Conservation (phyloP, 2,797 vertebrate genomes). For the Poecilia wingei region DNA sequence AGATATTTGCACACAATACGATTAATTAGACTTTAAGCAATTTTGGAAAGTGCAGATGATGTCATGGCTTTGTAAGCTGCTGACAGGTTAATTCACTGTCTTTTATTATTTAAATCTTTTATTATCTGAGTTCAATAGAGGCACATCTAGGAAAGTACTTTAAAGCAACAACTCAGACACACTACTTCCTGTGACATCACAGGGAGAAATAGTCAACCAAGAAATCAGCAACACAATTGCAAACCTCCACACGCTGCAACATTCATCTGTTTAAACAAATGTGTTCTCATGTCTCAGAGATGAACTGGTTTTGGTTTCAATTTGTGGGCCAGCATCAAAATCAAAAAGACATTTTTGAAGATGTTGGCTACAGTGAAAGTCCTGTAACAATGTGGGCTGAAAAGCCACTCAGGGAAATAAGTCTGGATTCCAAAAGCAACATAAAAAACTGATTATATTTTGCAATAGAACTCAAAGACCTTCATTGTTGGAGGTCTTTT, state of each 20-base stretch:
- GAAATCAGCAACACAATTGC: too few species aligned
- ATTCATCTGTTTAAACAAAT: not conserved
- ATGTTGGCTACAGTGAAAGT: not conserved
- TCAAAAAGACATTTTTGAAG: not conserved
- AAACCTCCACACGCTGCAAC: not conserved
- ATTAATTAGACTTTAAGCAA: not conserved
- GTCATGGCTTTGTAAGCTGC: not conserved
- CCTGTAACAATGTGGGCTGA: not conserved
- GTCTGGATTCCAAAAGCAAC: not conserved
- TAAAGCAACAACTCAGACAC: not conserved
- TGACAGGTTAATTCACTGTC: not conserved
- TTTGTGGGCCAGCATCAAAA: not conserved
- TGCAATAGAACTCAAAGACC: not conserved
- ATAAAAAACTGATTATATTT: not conserved
- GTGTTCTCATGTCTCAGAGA: not conserved
- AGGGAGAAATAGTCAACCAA: too few species aligned
- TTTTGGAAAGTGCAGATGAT: not conserved
- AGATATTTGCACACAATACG: not conserved
- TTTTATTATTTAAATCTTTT: too few species aligned
- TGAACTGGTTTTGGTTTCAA: not conserved
- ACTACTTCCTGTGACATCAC: not conserved
- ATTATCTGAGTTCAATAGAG: not conserved
- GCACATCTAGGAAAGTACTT: not conserved
- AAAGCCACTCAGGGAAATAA: not conserved
- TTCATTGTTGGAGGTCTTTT: not conserved